Percentiles rank a stretch among this genome's conserved stretches.
These are phyloP conservation scores for Dorcus parallelipipedus DNA, from an alignment of 2,888 invertebrate species.

Conservation along the genomic window DNA sequence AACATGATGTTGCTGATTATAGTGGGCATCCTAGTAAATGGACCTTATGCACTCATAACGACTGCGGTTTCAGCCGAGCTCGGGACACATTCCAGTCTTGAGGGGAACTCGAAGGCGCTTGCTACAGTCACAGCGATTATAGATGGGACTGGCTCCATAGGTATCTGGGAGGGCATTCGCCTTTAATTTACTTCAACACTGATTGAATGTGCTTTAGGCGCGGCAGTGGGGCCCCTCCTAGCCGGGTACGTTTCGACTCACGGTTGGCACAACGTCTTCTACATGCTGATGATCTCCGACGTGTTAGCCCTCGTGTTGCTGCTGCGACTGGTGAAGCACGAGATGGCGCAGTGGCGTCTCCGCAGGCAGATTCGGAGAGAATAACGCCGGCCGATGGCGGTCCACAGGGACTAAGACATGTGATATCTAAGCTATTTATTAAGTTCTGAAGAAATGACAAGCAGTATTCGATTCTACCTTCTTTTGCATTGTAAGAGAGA, in stretches of 20 bases:
- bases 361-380: neutral
- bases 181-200: neutral
- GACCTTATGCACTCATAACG: conserved; percentile 94
- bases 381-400: no score
- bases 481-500: no score
- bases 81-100: conserved; percentile 81
- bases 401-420: no score
- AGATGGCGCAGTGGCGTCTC: conserved; percentile 38
- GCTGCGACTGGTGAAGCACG: conserved; percentile 54
- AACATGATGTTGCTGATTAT: conserved; percentile 69
- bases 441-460: no score
- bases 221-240: conserved; percentile 87
- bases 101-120: conserved; percentile 82
- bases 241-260: conserved; percentile 75
- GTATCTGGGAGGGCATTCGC: conserved; percentile 41
- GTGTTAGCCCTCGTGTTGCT: conserved; percentile 71
- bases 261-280: conserved; percentile 85
- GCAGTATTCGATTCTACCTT: no score
- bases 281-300: conserved; percentile 84
- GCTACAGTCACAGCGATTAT: conserved; percentile 98
- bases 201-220: conserved; percentile 57
- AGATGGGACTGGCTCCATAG: conserved; percentile 92
- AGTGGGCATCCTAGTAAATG: conserved; percentile 85
- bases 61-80: conserved; percentile 95
- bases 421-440: no score